Base-by-base conservation (phyloP, 2,113 vertebrate species). In the Triplophysa tibetana region DNA sequence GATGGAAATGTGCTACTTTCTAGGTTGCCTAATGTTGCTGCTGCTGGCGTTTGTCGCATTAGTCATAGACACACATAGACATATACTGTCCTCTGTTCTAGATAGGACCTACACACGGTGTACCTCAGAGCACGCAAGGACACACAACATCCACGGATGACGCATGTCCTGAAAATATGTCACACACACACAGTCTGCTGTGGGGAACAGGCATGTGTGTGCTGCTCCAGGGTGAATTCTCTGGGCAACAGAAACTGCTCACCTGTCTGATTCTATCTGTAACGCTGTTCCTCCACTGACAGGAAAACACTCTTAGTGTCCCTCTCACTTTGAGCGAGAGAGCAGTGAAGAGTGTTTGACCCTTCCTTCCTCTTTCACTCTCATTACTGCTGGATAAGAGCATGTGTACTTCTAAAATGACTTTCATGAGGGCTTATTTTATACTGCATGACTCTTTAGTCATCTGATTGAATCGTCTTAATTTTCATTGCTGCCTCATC, bases 181-280 rank as follows among this genome's bases (percentile, higher is more conserved):
- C n/a, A 58, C 50, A 66, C 62, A 52, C 29, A 9, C 50, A 50
- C 23, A 74, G 54, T 19, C 50, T 65, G 58, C 63, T 52, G 24
- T 61, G 52, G 68, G 16, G 48, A 56, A 58, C 65, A 48, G 65
- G n/a, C 78, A 70, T 80, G 11, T 78, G 58, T 78, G 70, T 80
- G 48, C 14, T 66, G 70, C 48, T 68, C 66, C 70, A 77, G 81
- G 77, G 41, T 75, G 63, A 61, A 78, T 61, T 76, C 70, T 74
- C 54, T 72, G 77, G 72, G 79, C 78, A 81, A 74, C 79, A 79
- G 11, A 50, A 29, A 76, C 52, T 68, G 73, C 65, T 60, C 77
- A 78, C 80, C 68, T 85, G 85, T 82, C 65, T 84, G 58, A 80
- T 83, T 81, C 70, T 69, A 85, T 86, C 84, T 72, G 43, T 64